These are phyloP conservation scores for Thymallus thymallus DNA, from an alignment of 2,113 vertebrate species.

Conservation along the genomic window DNA sequence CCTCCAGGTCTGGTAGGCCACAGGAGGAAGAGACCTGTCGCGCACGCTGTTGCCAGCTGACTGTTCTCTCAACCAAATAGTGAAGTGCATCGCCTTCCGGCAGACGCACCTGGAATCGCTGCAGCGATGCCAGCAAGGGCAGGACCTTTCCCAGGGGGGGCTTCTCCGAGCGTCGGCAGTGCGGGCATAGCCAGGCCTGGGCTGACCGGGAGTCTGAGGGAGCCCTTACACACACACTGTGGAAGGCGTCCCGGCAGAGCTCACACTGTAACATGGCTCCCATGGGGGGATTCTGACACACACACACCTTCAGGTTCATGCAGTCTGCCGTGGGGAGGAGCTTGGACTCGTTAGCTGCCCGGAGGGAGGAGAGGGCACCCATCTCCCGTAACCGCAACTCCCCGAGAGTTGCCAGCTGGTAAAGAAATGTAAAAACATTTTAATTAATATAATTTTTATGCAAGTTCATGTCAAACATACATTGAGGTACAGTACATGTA, in stretches of 20 bases:
- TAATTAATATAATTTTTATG: too few relatives aligned
- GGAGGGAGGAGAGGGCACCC: constrained; percentile 82
- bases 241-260: constrained; percentile 91
- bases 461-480: too few relatives aligned
- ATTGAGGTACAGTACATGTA: too few relatives aligned
- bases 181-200: constrained; percentile 87
- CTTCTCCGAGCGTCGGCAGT: constrained; percentile 83
- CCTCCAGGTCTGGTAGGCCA: constrained; percentile 74
- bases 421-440: too few relatives aligned
- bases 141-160: constrained; percentile 84
- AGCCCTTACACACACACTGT: constrained; percentile 78
- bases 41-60: constrained; percentile 88
- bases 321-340: constrained; percentile 79
- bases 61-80: constrained; percentile 89
- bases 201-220: constrained; percentile 51
- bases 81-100: constrained; percentile 92
- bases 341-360: constrained; percentile 86
- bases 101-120: constrained; percentile 82
- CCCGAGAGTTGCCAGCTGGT: constrained; percentile 85
- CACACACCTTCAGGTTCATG: constrained; percentile 81
- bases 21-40: constrained; percentile 81
- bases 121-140: constrained; percentile 82
- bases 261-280: constrained; percentile 94
- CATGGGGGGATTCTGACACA: constrained; percentile 87
- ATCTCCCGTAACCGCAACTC: constrained; percentile 86